Conservation (phyloP, 2,888 invertebrate species). For the Emmelina monodactyla region DNA sequence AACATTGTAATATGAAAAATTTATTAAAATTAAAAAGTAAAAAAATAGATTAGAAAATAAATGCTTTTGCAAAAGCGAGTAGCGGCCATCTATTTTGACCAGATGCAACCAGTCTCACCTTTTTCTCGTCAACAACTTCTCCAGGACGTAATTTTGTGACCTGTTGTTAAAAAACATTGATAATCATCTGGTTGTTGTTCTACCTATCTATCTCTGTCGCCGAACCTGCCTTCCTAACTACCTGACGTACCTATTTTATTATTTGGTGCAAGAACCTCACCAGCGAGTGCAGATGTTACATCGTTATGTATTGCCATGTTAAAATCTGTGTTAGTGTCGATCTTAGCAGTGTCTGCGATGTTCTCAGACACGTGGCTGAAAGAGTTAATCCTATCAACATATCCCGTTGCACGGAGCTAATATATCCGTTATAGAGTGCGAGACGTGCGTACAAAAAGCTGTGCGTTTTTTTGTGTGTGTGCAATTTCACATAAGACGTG, state of each 20-base stretch:
- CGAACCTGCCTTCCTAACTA: conserved; percentile 45
- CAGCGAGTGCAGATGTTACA: conserved; percentile 56
- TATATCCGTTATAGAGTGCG: conserved; percentile 54
- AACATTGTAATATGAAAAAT: conserved; percentile 29
- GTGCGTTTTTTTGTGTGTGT: conserved; percentile 57
- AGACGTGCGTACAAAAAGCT: conserved; percentile 58
- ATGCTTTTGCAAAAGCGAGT: conserved; percentile 63
- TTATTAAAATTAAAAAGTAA: conserved; percentile 31
- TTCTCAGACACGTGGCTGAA: too few relatives aligned
- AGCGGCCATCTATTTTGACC: conserved; percentile 60
- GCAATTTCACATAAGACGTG: conserved; percentile 44
- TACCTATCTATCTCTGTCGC: conserved; percentile 50
- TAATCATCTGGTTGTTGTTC: conserved; percentile 39
- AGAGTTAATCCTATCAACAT: too few relatives aligned
- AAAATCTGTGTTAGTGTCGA: conserved; percentile 48
- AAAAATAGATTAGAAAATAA: conserved; percentile 29
- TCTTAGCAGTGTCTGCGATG: conserved; percentile 29
- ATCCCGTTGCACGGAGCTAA: too few relatives aligned
- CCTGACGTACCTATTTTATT: conserved; percentile 22
- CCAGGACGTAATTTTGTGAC: conserved; percentile 93
- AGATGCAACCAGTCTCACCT: conserved; percentile 77
- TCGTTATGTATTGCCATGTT: conserved; percentile 48
- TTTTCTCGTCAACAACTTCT: conserved; percentile 92
- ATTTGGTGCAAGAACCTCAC: conserved; percentile 45
- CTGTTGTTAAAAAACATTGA: conserved; percentile 65